Evolutionary conservation across 2,113 vertebrate genomes (phyloP).

Genomic region (Craseonycteris thonglongyai): DNA sequence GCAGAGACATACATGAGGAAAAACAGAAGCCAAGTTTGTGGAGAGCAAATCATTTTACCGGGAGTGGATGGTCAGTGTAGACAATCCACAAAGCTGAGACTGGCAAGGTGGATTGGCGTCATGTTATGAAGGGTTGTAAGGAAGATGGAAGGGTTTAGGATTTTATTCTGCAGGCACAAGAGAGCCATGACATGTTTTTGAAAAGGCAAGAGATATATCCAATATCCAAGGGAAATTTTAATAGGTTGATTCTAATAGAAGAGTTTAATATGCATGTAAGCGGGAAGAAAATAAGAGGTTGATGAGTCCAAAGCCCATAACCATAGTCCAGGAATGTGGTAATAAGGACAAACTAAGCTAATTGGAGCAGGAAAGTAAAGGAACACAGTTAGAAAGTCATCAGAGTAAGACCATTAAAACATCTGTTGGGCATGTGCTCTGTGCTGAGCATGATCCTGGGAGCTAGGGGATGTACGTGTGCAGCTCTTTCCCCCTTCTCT

Average conservation of each 20-base stretch:
- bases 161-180: neutral
- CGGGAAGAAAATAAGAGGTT: neutral
- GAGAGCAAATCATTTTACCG: neutral
- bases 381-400: neutral
- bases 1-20: neutral
- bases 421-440: neutral
- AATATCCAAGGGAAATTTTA: too few relatives aligned
- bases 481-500: neutral
- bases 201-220: neutral
- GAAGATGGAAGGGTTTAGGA: neutral
- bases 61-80: neutral
- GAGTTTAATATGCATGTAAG: neutral
- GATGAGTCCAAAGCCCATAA: neutral
- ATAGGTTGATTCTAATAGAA: neutral
- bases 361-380: neutral
- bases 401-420: neutral
- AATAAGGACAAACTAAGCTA: neutral
- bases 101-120: too few relatives aligned
- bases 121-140: neutral
- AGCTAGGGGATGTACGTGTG: neutral
- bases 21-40: neutral
- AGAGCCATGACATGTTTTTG: neutral
- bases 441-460: neutral
- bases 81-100: neutral
- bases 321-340: too few relatives aligned